Evolutionary conservation across 1,140 invertebrate genomes (phyloP), one percentile per base, ranked within the genome.

Genomic region (Samia ricini): DNA sequence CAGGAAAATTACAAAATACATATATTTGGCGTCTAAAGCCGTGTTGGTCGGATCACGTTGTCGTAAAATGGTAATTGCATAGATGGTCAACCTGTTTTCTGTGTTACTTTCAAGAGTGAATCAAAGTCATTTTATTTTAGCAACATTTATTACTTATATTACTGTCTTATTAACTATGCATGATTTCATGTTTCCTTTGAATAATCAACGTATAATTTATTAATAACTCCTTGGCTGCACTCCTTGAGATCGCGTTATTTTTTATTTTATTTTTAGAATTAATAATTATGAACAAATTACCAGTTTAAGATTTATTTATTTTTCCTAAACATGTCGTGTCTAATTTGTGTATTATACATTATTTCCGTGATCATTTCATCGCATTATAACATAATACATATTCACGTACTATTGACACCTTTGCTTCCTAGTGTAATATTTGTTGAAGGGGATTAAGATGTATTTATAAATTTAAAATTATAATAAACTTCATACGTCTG

Each of bases 61-160:
- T 68, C 68, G 65, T 79, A 75, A 77, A 79, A 69, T 75, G 63
- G 61, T 77, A 77, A 77, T 79, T 74, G 69, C 48, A 59, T 49
- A 60, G 61, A 67, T 58, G 67, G 64, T 63, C 48, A 77, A 79
- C 75, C 73, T 67, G 79, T 79, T 77, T 67, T 58, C 29, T 61
- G 56, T 72, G 56, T 72, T 69, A 74, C 74, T 76, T 77, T 71
- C 77, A 79, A 74, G 77, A 70, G 61, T 75, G 60, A 61, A 72
- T 64, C 68, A 72, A 75, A 69, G 69, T 72, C 66, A 77, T 68
- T 77, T 74, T 67, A 71, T 76, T 67, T 56, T 20, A 52, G 51
- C 20, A 52, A 52, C 23, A n/a, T 52, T 52, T 12, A 22, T 22
- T 12, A 52, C 22, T 21, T 52, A 52, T 52, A 15, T 42, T 42